A percentile compares a stretch with the other conserved stretches of the same genome.
phyloP scores from a whole-genome alignment of 1,140 invertebrate genomes.

The Nautilus pompilius region DNA sequence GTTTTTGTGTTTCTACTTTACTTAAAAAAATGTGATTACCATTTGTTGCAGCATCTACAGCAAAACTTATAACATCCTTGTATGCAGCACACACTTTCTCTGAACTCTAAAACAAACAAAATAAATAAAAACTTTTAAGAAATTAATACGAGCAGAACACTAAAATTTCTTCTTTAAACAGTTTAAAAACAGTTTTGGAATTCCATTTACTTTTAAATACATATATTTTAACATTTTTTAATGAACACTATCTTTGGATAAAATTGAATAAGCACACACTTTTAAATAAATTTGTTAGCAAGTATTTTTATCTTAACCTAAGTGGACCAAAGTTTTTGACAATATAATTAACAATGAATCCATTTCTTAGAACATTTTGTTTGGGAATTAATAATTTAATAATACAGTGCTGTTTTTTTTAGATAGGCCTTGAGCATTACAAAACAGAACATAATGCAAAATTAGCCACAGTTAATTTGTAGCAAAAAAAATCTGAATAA shows the following conservation, averaged over 20 bases:
- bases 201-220: conserved; percentile 12
- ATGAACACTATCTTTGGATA: conserved; percentile 4
- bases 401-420: too few relatives aligned
- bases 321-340: too few relatives aligned
- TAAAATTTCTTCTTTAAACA: neutral
- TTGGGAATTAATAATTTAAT: too few relatives aligned
- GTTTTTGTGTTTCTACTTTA: neutral
- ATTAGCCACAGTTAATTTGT: too few relatives aligned
- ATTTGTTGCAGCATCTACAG: conserved; percentile 23
- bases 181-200: neutral
- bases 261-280: too few relatives aligned
- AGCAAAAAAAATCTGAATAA: too few relatives aligned
- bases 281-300: too few relatives aligned
- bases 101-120: conserved; percentile 11
- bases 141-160: neutral
- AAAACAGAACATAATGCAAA: too few relatives aligned
- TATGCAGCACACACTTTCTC: conserved; percentile 15
- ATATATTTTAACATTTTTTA: neutral
- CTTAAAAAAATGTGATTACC: conserved; percentile 10
- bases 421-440: too few relatives aligned
- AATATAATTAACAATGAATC: too few relatives aligned
- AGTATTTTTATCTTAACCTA: too few relatives aligned
- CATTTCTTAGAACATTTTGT: too few relatives aligned
- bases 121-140: neutral
- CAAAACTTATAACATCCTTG: conserved; percentile 20